Evolutionary conservation across 2,888 invertebrate genomes (phyloP).

Genomic region (Amphiduros pacificus): DNA sequence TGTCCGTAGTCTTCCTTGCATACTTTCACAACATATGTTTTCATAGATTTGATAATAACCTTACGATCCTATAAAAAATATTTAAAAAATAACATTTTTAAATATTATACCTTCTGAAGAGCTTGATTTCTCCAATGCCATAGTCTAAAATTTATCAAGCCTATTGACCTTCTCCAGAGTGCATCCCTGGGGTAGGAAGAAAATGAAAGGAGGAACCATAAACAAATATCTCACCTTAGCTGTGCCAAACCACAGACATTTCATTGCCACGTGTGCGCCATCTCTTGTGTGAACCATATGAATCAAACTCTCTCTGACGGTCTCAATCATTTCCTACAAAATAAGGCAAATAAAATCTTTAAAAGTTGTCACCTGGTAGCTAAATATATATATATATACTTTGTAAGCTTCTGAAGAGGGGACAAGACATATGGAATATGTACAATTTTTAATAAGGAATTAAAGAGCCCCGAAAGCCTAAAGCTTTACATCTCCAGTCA

Average conservation of each 20-base stretch:
- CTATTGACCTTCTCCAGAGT: no score
- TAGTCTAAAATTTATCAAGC: no score
- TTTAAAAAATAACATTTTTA: background rate
- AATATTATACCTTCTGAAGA: background rate
- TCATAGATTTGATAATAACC: slow-evolving; percentile 82
- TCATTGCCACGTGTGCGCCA: slow-evolving; percentile 78
- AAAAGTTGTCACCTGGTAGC: no score
- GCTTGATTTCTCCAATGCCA: no score
- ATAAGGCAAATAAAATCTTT: background rate
- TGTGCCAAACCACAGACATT: slow-evolving; percentile 83
- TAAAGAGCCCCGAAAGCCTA: no score
- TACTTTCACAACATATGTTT: slow-evolving; percentile 78
- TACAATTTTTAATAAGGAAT: no score
- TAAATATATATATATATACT: no score
- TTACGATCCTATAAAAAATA: slow-evolving; percentile 64
- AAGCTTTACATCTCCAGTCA: no score
- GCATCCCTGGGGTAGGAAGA: no score
- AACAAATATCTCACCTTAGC: slow-evolving; percentile 63
- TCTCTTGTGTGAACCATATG: slow-evolving; percentile 76
- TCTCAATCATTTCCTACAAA: slow-evolving; percentile 73
- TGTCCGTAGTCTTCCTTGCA: slow-evolving; percentile 87
- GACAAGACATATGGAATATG: no score
- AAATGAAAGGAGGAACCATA: no score
- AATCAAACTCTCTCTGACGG: slow-evolving; percentile 70
- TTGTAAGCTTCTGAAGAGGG: no score